Base-by-base conservation (phyloP, 2,797 vertebrate species). In the Telmatherina bonti region DNA sequence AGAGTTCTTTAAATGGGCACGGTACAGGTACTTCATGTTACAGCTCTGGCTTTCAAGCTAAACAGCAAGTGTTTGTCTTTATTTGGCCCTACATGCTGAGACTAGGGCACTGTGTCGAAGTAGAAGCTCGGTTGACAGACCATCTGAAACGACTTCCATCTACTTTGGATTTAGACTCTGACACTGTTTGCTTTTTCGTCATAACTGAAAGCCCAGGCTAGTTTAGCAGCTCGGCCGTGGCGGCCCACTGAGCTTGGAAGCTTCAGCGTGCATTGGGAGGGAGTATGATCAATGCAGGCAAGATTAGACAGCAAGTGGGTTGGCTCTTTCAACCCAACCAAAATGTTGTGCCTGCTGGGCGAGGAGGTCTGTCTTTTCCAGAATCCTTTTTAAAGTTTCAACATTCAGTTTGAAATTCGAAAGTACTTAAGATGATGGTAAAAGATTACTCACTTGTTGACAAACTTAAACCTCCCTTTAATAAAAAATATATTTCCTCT, bases 251-350 rank as follows among this genome's bases (percentile, higher is more conserved):
- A 79, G 90, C 76, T 72, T 35, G 67, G 82, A 85, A 78, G 78
- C 84, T 64, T 85, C 67, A 60, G 66, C 52, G 41, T 68, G 78
- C 72, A 63, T 1, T 27, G 57, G 82, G 55, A 70, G 85, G 84
- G 81, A 78, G 85, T 77, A 80, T 83, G 88, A 91, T 91, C 90
- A 90, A 88, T 91, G 84, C 72, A 45, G 51, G 68, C 61, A 47
- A 84, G 82, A 87, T 83, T 74, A 89, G 75, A 90, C 81, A 79
- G 78, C 67, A 45, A 88, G 82, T 49, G 73, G 82, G 67, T 26
- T 53, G 55, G 24, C 51, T 84, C 78, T 83, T 74, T 66, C 62
- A 74, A 60, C 38, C 56, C 38, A 76, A 67, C 57, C 62, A 67
- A 83, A 83, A 81, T 69, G 38, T 67, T 71, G 20, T 45, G 27